Base-by-base conservation (phyloP, 2,888 invertebrate genomes). In the Achlya flavicornis region DNA sequence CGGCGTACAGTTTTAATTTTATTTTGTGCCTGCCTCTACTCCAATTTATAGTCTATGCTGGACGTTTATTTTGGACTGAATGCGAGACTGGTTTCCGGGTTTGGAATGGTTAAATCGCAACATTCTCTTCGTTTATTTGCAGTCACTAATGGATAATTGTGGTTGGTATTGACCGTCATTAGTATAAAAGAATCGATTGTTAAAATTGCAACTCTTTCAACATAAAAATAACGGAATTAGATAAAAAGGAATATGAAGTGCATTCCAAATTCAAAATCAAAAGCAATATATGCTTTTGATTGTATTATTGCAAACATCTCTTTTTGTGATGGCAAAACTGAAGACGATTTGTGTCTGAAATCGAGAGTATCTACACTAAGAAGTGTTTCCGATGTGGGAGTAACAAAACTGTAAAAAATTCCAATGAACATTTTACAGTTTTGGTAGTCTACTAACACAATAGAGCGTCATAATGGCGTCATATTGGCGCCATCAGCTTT, bases 1-100 rank as follows among this genome's bases (percentile, higher is more conserved):
- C 82, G 78, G 77, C 79, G 53, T 53, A 78, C 77, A 81, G 81
- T 88, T 89, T 91, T 88, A 89, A 90, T 90, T 91, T 90, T 86
- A 84, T 90, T 91, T 89, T 85, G 83, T 80, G 73, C 74, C 78
- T 76, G 76, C 77, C 79, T 76, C 79, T 77, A 76, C 80, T 77
- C 74, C 80, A 82, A 89, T 90, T 86, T 88, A 88, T 90, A 77
- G 83, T 81, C 78, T 80, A 81, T 84, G 86, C 81, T 78, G 80
- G 76, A 78, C 81, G 79, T 89, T 85, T 83, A 85, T 87, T 89
- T 79, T 80, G 75, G 69, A 72, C 71, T 63, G 73, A 73, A 78
- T 77, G 68, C 69, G 73, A 73, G 66, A 76, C 78, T 79, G 69
- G 76, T 77, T 64, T 65, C 66, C 66, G 66, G 63, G 69, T 75